These are phyloP conservation scores for Leptoteleia sp. DNA, from an alignment of 1,140 invertebrate species.

Conservation along the genomic window DNA sequence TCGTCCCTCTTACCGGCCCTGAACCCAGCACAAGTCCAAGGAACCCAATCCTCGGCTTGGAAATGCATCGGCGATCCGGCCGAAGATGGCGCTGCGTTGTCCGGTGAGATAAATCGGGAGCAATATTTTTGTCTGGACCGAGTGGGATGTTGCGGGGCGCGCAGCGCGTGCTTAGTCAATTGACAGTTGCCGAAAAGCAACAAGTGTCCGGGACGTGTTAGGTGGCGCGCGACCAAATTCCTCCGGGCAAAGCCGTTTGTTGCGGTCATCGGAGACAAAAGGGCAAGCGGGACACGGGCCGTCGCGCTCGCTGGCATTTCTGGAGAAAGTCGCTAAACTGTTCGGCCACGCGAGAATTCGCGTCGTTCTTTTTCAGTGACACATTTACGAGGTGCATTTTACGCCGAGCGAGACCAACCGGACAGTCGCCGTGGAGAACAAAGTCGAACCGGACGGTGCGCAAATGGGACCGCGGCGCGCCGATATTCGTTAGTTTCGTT, in stretches of 20 bases:
- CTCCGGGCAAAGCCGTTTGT: neutral
- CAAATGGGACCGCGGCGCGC: slow-evolving; percentile 1
- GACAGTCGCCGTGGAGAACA: slow-evolving; percentile 25
- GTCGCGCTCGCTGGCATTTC: slow-evolving; percentile 6
- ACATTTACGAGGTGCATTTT: slow-evolving; percentile 47
- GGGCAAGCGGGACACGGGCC: neutral
- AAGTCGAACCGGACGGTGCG: slow-evolving; percentile 15
- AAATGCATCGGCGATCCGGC: slow-evolving; percentile 3
- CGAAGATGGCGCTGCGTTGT: slow-evolving; percentile 51
- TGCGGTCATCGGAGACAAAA: slow-evolving; percentile 10
- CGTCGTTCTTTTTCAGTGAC: slow-evolving; percentile 46
- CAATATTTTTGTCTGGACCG: slow-evolving; percentile 46
- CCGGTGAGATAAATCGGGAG: slow-evolving; percentile 37
- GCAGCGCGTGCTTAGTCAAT: slow-evolving; percentile 70
- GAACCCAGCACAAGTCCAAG: slow-evolving; percentile 50
- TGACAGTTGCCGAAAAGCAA: slow-evolving; percentile 77
- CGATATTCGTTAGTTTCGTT: neutral
- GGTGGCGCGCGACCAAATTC: slow-evolving; percentile 1
- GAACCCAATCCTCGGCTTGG: slow-evolving; percentile 17
- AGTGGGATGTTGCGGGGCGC: slow-evolving; percentile 70
- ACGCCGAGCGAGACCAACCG: slow-evolving; percentile 4
- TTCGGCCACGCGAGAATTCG: slow-evolving; percentile 28
- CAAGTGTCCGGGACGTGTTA: slow-evolving; percentile 43
- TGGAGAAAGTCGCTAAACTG: slow-evolving; percentile 46
- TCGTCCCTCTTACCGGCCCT: slow-evolving; percentile 44